Conservation (phyloP, 2,888 invertebrate genomes). For the Chouioia cunea region DNA sequence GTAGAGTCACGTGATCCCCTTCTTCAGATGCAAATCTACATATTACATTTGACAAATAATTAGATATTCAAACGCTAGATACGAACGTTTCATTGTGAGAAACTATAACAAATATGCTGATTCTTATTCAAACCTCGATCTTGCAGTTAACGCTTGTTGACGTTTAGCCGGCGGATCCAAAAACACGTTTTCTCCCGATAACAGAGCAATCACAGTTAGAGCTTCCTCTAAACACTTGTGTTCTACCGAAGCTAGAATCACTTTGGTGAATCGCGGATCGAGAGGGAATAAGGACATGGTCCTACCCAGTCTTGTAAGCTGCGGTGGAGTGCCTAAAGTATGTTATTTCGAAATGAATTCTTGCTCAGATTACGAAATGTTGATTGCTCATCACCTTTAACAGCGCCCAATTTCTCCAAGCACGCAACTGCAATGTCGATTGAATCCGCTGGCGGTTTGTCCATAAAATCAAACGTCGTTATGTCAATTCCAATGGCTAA, state of each 20-base stretch:
- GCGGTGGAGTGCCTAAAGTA: conserved; percentile 68
- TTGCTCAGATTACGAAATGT: conserved; percentile 3
- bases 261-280: conserved; percentile 89
- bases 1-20: conserved; percentile 92
- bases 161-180: conserved; percentile 80
- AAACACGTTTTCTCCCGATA: conserved; percentile 91
- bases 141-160: conserved; percentile 80
- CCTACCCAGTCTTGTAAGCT: conserved; percentile 83
- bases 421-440: conserved; percentile 76
- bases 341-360: conserved; percentile 20
- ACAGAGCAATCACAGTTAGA: conserved; percentile 85
- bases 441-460: conserved; percentile 83
- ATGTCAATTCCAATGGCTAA: conserved; percentile 88
- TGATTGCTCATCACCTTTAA: conserved; percentile 56
- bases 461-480: conserved; percentile 89
- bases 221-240: conserved; percentile 85
- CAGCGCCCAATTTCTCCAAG: conserved; percentile 74
- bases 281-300: conserved; percentile 93
- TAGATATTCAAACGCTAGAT: too few species aligned
- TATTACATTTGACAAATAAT: neutral
- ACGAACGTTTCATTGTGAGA: too few species aligned
- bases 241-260: conserved; percentile 82
- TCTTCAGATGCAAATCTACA: conserved; percentile 84
- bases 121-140: conserved; percentile 69
- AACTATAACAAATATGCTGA: too few species aligned